Conservation (phyloP, 2,113 vertebrate species). For the Triplophysa siluroides region DNA sequence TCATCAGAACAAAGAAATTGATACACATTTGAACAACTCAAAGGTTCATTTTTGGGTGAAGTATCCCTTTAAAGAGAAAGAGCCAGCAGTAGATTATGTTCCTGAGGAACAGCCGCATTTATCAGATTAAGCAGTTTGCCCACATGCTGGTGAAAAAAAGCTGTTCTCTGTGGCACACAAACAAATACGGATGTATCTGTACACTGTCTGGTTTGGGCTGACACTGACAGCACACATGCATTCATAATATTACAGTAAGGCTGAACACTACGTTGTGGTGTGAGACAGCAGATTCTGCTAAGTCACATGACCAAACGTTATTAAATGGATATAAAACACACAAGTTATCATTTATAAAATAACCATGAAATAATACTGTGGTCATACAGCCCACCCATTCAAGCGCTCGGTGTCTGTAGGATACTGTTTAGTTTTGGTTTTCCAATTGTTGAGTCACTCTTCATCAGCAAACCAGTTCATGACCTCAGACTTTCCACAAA, state of each 20-base stretch:
- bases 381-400: too few relatives aligned
- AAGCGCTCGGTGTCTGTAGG: neutral
- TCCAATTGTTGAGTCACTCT: neutral
- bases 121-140: slow-evolving; percentile 51
- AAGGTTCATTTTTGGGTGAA: too few relatives aligned
- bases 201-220: neutral
- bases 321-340: too few relatives aligned
- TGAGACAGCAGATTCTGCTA: too few relatives aligned
- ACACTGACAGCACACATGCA: neutral
- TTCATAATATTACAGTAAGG: too few relatives aligned
- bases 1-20: too few relatives aligned
- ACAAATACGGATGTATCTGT: neutral
- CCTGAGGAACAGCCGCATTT: slow-evolving; percentile 40
- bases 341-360: too few relatives aligned
- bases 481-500: neutral
- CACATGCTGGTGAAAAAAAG: slow-evolving; percentile 47
- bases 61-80: neutral
- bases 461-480: neutral
- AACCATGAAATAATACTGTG: too few relatives aligned
- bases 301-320: too few relatives aligned
- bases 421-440: neutral
- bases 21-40: too few relatives aligned
- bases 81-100: slow-evolving; percentile 55
- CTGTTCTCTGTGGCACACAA: slow-evolving; percentile 24
- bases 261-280: too few relatives aligned